These are phyloP conservation scores for Drosophila triauraria DNA, from an alignment of 1,140 invertebrate species.

Conservation along the genomic window DNA sequence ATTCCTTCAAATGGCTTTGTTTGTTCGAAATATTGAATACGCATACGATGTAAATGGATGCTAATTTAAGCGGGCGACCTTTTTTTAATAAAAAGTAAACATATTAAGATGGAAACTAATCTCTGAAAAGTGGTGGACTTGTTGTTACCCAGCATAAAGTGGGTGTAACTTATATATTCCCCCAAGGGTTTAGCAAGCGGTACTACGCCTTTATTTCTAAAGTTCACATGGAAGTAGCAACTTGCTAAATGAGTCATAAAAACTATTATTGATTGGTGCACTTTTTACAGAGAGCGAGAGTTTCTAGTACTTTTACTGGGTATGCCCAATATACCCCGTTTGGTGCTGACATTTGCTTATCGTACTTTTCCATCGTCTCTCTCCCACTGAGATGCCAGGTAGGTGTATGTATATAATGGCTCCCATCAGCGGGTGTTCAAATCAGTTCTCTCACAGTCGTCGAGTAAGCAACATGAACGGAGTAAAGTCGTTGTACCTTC, in stretches of 20 bases:
- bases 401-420: constrained; percentile 6
- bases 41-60: constrained; percentile 11
- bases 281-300: not conserved
- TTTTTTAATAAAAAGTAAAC: not conserved
- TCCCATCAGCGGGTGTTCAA: not conserved
- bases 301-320: not conserved
- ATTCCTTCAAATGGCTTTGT: constrained; percentile 1
- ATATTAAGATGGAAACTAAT: not conserved
- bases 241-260: not conserved
- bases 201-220: no score
- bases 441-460: constrained; percentile 26
- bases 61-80: constrained; percentile 8
- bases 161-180: no score
- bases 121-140: not conserved
- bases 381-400: constrained; percentile 14
- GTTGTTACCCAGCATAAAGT: not conserved
- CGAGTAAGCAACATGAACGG: constrained; percentile 28
- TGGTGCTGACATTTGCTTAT: not conserved
- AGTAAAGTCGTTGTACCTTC: constrained; percentile 16
- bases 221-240: not conserved
- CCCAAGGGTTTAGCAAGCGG: no score
- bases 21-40: not conserved
- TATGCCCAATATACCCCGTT: not conserved
- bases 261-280: not conserved
- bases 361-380: constrained; percentile 9